These are phyloP conservation scores for Calyptomena viridis DNA, from an alignment of 2,113 vertebrate genomes.

Conservation along the genomic window DNA sequence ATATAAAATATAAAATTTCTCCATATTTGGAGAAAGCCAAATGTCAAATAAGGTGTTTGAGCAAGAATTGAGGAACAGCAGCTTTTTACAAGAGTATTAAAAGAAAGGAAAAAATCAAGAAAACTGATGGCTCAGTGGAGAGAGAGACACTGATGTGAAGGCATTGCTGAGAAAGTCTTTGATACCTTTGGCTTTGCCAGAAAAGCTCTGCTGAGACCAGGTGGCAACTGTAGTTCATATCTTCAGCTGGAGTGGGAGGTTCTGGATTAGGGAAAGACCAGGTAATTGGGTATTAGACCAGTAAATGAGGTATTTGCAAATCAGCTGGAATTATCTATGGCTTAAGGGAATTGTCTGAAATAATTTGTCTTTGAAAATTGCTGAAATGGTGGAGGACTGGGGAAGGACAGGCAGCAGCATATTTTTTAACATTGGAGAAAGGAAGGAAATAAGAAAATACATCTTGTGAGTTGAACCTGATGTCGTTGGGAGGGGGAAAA, in stretches of 20 bases:
- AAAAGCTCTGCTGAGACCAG: neutral
- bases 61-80: neutral
- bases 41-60: neutral
- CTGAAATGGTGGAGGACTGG: neutral
- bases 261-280: neutral
- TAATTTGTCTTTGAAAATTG: neutral
- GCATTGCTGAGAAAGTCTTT: neutral
- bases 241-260: neutral
- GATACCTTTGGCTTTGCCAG: neutral
- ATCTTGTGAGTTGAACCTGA: neutral
- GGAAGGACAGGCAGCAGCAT: neutral
- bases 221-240: accelerated
- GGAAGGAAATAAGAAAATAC: neutral
- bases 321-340: neutral
- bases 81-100: neutral
- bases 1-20: too few species aligned
- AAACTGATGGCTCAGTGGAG: neutral
- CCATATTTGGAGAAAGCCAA: neutral
- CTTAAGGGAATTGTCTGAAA: neutral
- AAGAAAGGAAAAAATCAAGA: neutral
- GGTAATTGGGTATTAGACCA: too few species aligned
- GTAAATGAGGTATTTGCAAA: neutral
- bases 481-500: neutral
- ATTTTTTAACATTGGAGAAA: neutral
- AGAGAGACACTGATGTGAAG: neutral